These are phyloP conservation scores for Oreochromis niloticus DNA, from an alignment of 2,113 vertebrate genomes.

Conservation along the genomic window DNA sequence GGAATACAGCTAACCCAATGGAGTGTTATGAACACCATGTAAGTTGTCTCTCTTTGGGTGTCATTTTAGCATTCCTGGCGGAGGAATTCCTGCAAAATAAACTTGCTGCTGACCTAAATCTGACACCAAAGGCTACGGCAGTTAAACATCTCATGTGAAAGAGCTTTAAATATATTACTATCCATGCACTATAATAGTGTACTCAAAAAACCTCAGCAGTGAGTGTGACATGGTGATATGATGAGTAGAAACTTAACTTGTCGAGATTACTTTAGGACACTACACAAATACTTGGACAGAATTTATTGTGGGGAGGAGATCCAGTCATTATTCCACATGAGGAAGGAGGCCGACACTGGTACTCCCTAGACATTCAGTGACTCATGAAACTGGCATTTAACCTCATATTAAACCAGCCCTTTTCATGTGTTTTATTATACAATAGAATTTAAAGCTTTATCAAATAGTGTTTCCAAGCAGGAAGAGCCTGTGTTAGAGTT, in stretches of 20 bases:
- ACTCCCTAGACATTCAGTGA: constrained; percentile 16
- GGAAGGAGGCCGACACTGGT: not conserved
- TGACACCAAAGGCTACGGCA: not conserved
- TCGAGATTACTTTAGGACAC: not conserved
- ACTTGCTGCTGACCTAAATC: not conserved
- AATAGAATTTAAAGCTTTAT: not conserved
- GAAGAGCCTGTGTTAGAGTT: not conserved
- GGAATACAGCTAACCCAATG: not conserved
- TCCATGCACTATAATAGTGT: not conserved
- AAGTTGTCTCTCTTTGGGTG: not conserved
- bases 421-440: not conserved
- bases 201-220: not conserved
- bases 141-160: not conserved
- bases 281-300: not conserved
- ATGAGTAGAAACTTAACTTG: not conserved
- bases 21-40: not conserved
- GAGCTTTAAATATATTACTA: not conserved
- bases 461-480: not conserved
- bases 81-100: not conserved
- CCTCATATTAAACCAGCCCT: not conserved
- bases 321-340: not conserved
- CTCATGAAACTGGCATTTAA: constrained; percentile 25
- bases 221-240: not conserved
- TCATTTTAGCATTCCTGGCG: not conserved
- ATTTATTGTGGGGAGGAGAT: not conserved